Evolutionary conservation across 2,888 invertebrate species (phyloP).

Genomic region (Agrilus cyanescens): DNA sequence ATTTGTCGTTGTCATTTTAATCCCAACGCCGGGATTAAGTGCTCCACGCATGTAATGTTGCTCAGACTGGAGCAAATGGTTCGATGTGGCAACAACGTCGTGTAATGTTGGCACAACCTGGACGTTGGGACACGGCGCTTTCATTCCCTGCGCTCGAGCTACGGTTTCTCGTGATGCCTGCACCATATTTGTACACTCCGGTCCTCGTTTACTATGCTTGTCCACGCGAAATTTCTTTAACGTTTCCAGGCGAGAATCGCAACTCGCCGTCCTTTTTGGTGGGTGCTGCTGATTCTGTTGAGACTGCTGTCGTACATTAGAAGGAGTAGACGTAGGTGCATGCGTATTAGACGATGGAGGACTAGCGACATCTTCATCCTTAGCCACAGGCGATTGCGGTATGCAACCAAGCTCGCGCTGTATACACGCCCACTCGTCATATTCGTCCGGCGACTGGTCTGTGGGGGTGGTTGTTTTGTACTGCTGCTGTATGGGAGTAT

Average conservation of each 20-base stretch:
- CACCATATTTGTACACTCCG: constrained; percentile 1
- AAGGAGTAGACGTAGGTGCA: background rate
- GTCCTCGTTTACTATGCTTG: constrained; percentile 27
- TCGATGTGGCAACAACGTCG: too few relatives aligned
- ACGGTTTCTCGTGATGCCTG: background rate
- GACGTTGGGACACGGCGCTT: background rate
- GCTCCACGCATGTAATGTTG: too few relatives aligned
- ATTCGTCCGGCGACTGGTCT: constrained; percentile 30
- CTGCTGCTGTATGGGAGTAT: constrained; percentile 1
- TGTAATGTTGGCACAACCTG: too few relatives aligned
- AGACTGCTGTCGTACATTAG: too few relatives aligned
- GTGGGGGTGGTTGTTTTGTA: background rate
- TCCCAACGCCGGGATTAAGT: too few relatives aligned
- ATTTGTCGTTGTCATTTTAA: too few relatives aligned
- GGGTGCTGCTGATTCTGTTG: constrained; percentile 10
- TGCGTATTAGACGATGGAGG: background rate
- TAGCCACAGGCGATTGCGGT: constrained; percentile 19
- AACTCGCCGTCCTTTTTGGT: constrained; percentile 28
- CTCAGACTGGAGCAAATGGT: too few relatives aligned
- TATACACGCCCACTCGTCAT: constrained; percentile 57
- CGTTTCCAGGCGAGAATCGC: constrained; percentile 31
- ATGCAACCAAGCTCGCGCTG: constrained; percentile 50
- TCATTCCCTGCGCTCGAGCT: background rate
- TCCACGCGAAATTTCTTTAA: constrained; percentile 35
- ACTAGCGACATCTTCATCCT: constrained; percentile 3